phyloP scores from a whole-genome alignment of 2,113 vertebrate genomes.

The Oncorhynchus masou region DNA sequence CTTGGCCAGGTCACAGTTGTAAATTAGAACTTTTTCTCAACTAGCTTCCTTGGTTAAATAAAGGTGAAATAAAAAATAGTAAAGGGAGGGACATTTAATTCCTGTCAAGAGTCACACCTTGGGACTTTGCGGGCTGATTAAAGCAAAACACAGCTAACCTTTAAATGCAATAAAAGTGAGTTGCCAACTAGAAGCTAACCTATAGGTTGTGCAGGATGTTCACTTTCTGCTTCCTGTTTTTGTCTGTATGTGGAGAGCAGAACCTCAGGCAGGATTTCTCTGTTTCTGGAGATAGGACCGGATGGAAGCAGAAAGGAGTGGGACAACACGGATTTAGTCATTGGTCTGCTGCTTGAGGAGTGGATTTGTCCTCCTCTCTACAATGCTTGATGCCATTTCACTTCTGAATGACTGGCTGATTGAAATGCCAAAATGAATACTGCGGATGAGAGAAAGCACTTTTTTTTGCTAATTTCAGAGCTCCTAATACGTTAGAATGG shows the following conservation, averaged over 20 bases:
- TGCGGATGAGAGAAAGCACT: constrained; percentile 39
- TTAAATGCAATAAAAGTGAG: constrained; percentile 6
- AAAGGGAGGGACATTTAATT: constrained; percentile 2
- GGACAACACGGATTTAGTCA: background rate
- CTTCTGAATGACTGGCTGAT: constrained; percentile 57
- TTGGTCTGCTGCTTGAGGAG: background rate
- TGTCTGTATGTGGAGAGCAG: background rate
- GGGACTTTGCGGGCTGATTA: constrained; percentile 1
- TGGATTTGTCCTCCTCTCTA: constrained; percentile 5
- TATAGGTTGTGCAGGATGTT: background rate
- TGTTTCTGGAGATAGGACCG: background rate
- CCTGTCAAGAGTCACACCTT: constrained; percentile 9
- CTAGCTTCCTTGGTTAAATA: too few species aligned
- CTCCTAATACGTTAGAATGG: constrained; percentile 53
- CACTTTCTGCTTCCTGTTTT: background rate
- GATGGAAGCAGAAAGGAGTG: background rate
- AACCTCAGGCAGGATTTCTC: background rate
- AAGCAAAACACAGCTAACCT: constrained; percentile 16
- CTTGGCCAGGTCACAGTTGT: too few species aligned
- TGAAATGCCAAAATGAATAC: constrained; percentile 54
- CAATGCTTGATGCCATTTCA: constrained; percentile 33
- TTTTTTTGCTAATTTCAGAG: constrained; percentile 31
- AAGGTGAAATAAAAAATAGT: too few species aligned
- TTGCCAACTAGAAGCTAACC: too few species aligned
- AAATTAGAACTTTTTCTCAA: too few species aligned